These are phyloP conservation scores for Caenorhabditis plicata DNA, from an alignment of 2,888 invertebrate species.

Conservation along the genomic window DNA sequence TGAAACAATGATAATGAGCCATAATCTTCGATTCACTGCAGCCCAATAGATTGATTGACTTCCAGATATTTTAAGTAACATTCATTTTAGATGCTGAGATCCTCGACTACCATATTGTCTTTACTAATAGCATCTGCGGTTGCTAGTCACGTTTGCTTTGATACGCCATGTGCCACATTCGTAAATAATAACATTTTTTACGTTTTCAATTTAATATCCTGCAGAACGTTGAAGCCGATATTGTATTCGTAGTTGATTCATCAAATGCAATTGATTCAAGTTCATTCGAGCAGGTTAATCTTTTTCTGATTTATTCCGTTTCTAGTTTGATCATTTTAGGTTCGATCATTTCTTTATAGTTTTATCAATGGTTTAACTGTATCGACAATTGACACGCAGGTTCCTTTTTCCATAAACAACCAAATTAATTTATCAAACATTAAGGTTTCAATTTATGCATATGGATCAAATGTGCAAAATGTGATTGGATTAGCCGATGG, in stretches of 20 bases:
- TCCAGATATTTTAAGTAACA: no score
- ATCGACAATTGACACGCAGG: slow-evolving; percentile 34
- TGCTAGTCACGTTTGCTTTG: no score
- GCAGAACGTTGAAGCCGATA: slow-evolving; percentile 31
- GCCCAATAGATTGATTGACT: no score
- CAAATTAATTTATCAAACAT: no score
- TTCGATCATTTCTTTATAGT: slow-evolving; percentile 21
- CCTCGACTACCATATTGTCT: no score
- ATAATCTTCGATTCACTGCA: no score
- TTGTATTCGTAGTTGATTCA: slow-evolving; percentile 24
- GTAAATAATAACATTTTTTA: neutral
- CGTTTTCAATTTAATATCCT: neutral
- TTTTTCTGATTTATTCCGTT: slow-evolving; percentile 2
- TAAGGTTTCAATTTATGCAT: no score
- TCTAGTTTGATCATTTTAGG: slow-evolving; percentile 17
- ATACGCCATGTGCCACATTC: no score
- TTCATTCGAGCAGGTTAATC: slow-evolving; percentile 15
- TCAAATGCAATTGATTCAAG: slow-evolving; percentile 20
- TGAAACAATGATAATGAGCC: no score
- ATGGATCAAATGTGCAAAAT: slow-evolving; percentile 19
- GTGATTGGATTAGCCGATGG: slow-evolving; percentile 22
- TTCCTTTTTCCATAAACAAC: no score
- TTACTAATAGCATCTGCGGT: no score
- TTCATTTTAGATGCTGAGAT: no score
- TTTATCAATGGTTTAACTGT: slow-evolving; percentile 31